Evolutionary conservation across 2,888 invertebrate genomes (phyloP).

Genomic region (Troglohyphantes excavatus): DNA sequence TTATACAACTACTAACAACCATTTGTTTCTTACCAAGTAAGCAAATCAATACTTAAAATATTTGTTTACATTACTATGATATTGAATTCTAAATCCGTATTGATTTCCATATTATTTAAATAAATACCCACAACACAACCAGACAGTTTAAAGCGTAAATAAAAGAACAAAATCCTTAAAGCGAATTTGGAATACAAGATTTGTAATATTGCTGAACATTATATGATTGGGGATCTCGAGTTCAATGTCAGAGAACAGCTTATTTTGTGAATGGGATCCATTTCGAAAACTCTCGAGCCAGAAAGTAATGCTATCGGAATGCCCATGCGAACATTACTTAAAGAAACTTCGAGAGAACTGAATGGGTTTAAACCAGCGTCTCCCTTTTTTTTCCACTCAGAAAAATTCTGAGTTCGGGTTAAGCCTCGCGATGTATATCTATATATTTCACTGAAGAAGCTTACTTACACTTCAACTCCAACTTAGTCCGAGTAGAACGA

Average conservation of each 20-base stretch:
- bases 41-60: too few species aligned
- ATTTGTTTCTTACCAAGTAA: too few species aligned
- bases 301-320: constrained; percentile 33
- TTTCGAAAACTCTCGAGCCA: constrained; percentile 20
- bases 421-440: constrained; percentile 17
- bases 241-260: constrained; percentile 23
- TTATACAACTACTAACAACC: too few species aligned
- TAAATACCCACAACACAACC: too few species aligned
- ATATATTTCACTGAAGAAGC: constrained; percentile 31
- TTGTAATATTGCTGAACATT: background rate
- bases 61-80: too few species aligned
- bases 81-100: too few species aligned
- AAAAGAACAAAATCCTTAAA: background rate
- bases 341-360: constrained; percentile 41
- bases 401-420: constrained; percentile 41
- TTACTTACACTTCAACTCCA: constrained; percentile 66
- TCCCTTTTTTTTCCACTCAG: constrained; percentile 19
- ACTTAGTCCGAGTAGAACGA: constrained; percentile 62
- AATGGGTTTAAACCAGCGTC: constrained; percentile 14
- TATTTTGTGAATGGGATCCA: constrained; percentile 19
- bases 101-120: too few species aligned
- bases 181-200: too few species aligned
- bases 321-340: constrained; percentile 47
- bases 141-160: too few species aligned
- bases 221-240: background rate